These are phyloP conservation scores for Penaeus chinensis DNA, from an alignment of 1,140 invertebrate species.

Conservation along the genomic window DNA sequence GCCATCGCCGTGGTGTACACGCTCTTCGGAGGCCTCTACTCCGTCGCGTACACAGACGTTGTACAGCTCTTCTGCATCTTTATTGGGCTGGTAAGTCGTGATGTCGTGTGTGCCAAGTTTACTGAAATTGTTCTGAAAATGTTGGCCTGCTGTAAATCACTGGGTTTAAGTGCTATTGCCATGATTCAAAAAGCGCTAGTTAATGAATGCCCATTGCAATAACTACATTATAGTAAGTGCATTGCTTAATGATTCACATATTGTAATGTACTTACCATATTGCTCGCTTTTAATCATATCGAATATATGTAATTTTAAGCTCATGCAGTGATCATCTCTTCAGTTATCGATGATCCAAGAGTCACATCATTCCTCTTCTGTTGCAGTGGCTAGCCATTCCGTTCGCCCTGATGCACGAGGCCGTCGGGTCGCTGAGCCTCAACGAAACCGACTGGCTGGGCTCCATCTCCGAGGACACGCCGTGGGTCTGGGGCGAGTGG, in stretches of 20 bases:
- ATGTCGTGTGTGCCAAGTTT: not conserved
- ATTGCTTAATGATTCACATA: too few species aligned
- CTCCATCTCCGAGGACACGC: constrained; percentile 71
- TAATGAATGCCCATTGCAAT: too few species aligned
- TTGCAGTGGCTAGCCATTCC: constrained; percentile 75
- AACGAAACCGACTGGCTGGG: constrained; percentile 40
- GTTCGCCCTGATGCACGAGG: constrained; percentile 75
- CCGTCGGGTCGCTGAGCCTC: constrained; percentile 71
- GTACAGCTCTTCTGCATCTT: constrained; percentile 77
- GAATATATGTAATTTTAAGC: too few species aligned
- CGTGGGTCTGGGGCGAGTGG: constrained; percentile 75
- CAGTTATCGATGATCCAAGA: too few species aligned
- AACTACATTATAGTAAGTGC: too few species aligned
- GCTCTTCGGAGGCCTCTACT: constrained; percentile 82
- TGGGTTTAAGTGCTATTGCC: too few species aligned
- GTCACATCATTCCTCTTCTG: not conserved
- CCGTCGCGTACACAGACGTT: constrained; percentile 84
- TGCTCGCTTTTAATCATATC: too few species aligned
- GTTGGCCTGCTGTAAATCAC: too few species aligned
- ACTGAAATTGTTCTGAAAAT: too few species aligned
- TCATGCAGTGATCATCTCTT: too few species aligned
- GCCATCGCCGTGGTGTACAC: constrained; percentile 80
- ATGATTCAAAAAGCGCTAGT: too few species aligned
- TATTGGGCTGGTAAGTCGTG: constrained; percentile 76
- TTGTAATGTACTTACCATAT: too few species aligned